Evolutionary conservation across 2,797 vertebrate genomes (phyloP).

Genomic region (Gadopsis bispinosus): DNA sequence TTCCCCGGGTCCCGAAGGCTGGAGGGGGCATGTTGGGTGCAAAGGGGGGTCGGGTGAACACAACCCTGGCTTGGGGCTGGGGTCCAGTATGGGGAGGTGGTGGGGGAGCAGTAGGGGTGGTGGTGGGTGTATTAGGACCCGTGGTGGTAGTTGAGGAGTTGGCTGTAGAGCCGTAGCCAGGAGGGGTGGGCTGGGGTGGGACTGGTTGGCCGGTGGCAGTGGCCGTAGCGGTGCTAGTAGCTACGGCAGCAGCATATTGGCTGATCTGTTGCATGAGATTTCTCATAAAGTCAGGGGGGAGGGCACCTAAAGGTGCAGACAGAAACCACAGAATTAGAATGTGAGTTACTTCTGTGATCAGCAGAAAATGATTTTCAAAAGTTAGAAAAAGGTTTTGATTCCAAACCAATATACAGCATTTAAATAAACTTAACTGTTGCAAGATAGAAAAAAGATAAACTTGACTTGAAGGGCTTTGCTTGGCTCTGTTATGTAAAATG

Average conservation of each 20-base stretch:
- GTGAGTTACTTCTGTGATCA: neutral
- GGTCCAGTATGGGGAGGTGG: slow-evolving; percentile 76
- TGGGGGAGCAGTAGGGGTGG: slow-evolving; percentile 76
- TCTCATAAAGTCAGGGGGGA: slow-evolving; percentile 84
- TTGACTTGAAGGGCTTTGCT: neutral
- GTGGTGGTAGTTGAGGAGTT: slow-evolving; percentile 77
- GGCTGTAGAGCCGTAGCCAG: slow-evolving; percentile 71
- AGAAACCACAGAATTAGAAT: neutral
- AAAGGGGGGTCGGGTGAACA: slow-evolving; percentile 90
- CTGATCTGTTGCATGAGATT: slow-evolving; percentile 83
- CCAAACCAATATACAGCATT: neutral
- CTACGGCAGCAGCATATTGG: slow-evolving; percentile 77
- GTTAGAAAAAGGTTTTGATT: neutral
- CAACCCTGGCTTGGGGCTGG: slow-evolving; percentile 88
- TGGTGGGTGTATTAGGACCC: slow-evolving; percentile 76
- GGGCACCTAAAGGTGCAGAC: slow-evolving; percentile 78
- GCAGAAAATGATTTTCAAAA: neutral
- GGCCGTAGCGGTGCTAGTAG: slow-evolving; percentile 72
- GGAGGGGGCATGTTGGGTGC: slow-evolving; percentile 80
- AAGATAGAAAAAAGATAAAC: neutral
- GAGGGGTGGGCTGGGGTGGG: slow-evolving; percentile 69
- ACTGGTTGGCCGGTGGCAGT: slow-evolving; percentile 72
- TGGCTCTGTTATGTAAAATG: neutral
- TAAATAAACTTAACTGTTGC: neutral
- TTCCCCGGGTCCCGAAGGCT: slow-evolving; percentile 75